A percentile compares a stretch with the other conserved stretches of the same genome.
These are phyloP conservation scores for Amia ocellicauda DNA, from an alignment of 2,113 vertebrate species.

Conservation along the genomic window DNA sequence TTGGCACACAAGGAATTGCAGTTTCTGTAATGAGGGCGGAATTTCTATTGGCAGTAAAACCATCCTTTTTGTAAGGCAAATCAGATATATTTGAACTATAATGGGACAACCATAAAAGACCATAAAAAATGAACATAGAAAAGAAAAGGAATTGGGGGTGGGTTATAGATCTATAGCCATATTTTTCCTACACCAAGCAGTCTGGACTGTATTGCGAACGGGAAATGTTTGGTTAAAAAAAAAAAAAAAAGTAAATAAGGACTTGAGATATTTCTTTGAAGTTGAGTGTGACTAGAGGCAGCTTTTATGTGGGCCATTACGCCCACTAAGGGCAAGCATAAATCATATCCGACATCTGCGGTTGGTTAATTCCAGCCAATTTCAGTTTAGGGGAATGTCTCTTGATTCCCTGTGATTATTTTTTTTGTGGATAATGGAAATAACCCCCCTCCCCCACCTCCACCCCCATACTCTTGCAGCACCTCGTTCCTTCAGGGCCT, in stretches of 20 bases:
- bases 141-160: not conserved
- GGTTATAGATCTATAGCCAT: too few relatives aligned
- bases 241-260: not conserved
- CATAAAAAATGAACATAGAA: not conserved
- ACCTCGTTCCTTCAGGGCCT: too few relatives aligned
- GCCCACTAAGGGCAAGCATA: conserved; percentile 24
- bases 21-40: conserved; percentile 18
- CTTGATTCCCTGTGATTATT: too few relatives aligned
- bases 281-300: conserved; percentile 48
- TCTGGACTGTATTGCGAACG: conserved; percentile 53
- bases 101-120: not conserved
- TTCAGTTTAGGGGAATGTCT: not conserved
- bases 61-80: not conserved
- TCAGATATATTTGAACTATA: conserved; percentile 19
- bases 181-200: conserved; percentile 36
- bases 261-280: conserved; percentile 42
- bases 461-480: too few relatives aligned
- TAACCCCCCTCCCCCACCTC: not conserved
- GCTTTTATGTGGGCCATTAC: conserved; percentile 49
- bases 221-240: conserved; percentile 22
- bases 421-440: not conserved
- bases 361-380: not conserved
- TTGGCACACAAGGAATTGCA: not conserved
- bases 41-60: conserved; percentile 16
- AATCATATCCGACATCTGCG: not conserved